A percentile compares a stretch with the other conserved stretches of the same genome.
These are phyloP conservation scores for Anorthoa munda DNA, from an alignment of 2,888 invertebrate genomes.

Conservation along the genomic window DNA sequence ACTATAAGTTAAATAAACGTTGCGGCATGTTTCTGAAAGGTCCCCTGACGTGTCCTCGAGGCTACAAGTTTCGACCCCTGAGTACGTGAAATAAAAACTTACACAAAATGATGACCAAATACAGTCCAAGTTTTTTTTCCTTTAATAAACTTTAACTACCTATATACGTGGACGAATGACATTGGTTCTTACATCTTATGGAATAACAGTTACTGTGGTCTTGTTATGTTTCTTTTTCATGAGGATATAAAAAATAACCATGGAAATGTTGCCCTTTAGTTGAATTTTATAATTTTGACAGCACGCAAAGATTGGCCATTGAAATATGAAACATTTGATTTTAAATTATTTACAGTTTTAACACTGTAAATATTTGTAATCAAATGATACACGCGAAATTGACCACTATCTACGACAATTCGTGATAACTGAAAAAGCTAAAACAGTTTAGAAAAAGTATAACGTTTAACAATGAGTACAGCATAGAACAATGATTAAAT, in stretches of 20 bases:
- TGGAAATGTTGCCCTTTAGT: background rate
- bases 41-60: constrained; percentile 9
- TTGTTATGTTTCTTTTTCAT: background rate
- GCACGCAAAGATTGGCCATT: background rate
- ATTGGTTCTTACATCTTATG: constrained; percentile 2
- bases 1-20: constrained; percentile 27
- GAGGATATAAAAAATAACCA: no score
- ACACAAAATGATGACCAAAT: constrained; percentile 34
- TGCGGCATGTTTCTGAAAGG: constrained; percentile 23
- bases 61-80: constrained; percentile 33
- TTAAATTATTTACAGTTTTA: no score
- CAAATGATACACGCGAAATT: background rate
- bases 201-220: background rate
- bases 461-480: background rate
- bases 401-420: background rate
- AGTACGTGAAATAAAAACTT: constrained; percentile 39
- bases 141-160: constrained; percentile 31
- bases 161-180: background rate
- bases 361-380: no score
- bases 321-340: no score
- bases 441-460: background rate
- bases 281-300: background rate
- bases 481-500: constrained; percentile 10
- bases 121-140: constrained; percentile 36
- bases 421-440: background rate